A percentile compares a stretch with the other conserved stretches of the same genome.
Conservation (phyloP, 1,140 invertebrate species). For the Aphelinus certus region DNA sequence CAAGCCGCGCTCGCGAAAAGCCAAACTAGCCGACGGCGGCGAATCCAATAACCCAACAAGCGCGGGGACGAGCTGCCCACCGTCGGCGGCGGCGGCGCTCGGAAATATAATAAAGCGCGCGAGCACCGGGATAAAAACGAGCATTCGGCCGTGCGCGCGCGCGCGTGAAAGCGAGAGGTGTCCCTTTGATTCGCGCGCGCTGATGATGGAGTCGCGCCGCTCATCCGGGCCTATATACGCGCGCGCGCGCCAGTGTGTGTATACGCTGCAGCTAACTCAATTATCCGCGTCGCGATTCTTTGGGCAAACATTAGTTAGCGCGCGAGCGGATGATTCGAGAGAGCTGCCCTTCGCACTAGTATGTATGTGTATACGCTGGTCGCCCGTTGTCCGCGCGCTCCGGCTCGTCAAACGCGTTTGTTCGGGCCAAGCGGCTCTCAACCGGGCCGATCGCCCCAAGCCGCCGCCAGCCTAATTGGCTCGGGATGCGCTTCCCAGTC, state of each 20-base stretch:
- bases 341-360: slow-evolving; percentile 45
- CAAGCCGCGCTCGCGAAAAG: too few relatives aligned
- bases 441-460: too few relatives aligned
- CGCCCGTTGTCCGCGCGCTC: slow-evolving; percentile 11
- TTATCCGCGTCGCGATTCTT: slow-evolving; percentile 62
- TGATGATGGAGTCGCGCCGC: slow-evolving; percentile 8
- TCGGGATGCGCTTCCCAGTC: too few relatives aligned
- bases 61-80: too few relatives aligned
- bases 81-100: too few relatives aligned
- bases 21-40: too few relatives aligned
- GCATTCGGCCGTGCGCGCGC: neutral
- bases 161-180: slow-evolving; percentile 11
- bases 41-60: too few relatives aligned
- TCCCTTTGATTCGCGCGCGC: neutral
- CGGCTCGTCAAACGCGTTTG: too few relatives aligned
- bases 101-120: too few relatives aligned
- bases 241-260: neutral
- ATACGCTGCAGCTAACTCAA: slow-evolving; percentile 50
- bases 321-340: slow-evolving; percentile 48
- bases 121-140: neutral
- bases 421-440: too few relatives aligned
- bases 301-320: slow-evolving; percentile 67
- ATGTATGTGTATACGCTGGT: slow-evolving; percentile 34
- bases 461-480: too few relatives aligned
- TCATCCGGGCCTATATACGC: neutral